Percentiles rank a stretch among this genome's conserved stretches.
These are phyloP conservation scores for Andrena minutula DNA, from an alignment of 2,888 invertebrate genomes.

Conservation along the genomic window DNA sequence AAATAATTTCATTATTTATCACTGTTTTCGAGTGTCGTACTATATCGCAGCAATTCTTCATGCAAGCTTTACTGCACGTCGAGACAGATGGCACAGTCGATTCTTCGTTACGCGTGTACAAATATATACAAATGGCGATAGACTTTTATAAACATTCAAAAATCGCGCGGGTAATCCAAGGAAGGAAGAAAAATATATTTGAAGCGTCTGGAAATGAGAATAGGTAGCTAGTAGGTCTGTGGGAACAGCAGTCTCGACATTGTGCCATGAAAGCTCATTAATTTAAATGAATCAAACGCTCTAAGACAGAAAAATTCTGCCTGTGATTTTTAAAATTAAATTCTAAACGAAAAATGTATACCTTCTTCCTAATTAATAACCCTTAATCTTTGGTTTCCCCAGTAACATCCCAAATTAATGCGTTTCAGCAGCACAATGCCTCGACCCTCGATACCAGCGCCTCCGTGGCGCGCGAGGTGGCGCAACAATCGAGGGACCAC, in stretches of 20 bases:
- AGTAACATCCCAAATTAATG: conserved; percentile 15
- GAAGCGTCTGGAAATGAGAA: neutral
- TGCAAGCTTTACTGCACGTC: conserved; percentile 17
- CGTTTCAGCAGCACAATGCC: conserved; percentile 44
- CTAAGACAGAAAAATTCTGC: too few relatives aligned
- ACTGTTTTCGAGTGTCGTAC: conserved; percentile 10
- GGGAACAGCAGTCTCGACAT: conserved; percentile 19
- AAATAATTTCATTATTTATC: conserved; percentile 40
- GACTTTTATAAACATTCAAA: conserved; percentile 35
- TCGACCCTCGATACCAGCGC: neutral
- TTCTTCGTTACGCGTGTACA: conserved; percentile 33
- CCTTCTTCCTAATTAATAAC: neutral
- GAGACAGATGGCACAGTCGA: conserved; percentile 27
- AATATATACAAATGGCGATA: conserved; percentile 53
- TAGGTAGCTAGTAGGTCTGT: neutral
- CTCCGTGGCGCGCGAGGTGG: neutral
- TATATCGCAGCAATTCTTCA: conserved; percentile 30
- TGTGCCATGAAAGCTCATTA: conserved; percentile 35
- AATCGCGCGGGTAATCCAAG: conserved; percentile 1
- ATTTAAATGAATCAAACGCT: conserved; percentile 6
- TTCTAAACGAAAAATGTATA: too few relatives aligned
- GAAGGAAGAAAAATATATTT: neutral
- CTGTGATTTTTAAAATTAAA: too few relatives aligned
- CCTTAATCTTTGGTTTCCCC: conserved; percentile 31
- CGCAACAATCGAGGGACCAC: neutral